A percentile compares a stretch with the other conserved stretches of the same genome.
These are phyloP conservation scores for Channa maculata DNA, from an alignment of 2,113 vertebrate genomes.

Conservation along the genomic window DNA sequence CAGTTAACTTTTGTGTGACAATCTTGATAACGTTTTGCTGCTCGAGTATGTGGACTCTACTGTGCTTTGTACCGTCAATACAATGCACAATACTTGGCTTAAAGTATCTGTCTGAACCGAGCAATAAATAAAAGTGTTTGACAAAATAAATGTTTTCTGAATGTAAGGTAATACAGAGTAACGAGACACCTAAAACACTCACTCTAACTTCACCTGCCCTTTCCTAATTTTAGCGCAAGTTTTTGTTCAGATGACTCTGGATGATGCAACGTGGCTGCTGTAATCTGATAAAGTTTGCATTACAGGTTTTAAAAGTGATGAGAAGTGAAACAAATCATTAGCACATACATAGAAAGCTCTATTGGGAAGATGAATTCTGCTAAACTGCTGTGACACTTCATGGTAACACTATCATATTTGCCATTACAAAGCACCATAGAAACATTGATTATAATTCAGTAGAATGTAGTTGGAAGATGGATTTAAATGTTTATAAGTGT, in stretches of 20 bases:
- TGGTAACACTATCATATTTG: background rate
- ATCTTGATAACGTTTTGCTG: slow-evolving; percentile 29
- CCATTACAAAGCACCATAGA: background rate
- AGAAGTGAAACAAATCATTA: background rate
- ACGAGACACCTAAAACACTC: slow-evolving; percentile 1
- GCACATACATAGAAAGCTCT: background rate
- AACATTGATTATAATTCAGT: slow-evolving; percentile 6
- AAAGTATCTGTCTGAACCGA: background rate
- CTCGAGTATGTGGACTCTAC: slow-evolving; percentile 17
- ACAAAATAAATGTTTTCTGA: slow-evolving; percentile 17
- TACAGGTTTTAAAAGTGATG: background rate
- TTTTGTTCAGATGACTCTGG: slow-evolving; percentile 5
- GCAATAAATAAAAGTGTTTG: slow-evolving; percentile 4
- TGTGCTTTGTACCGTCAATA: background rate
- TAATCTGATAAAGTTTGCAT: background rate
- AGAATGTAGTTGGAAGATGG: background rate
- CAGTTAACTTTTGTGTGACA: slow-evolving; percentile 7
- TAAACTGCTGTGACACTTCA: slow-evolving; percentile 20
- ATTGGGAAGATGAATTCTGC: slow-evolving; percentile 18
- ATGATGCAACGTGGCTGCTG: slow-evolving; percentile 7
- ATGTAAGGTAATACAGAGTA: background rate
- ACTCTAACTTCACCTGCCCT: slow-evolving; percentile 4
- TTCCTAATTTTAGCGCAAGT: slow-evolving; percentile 17
- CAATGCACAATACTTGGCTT: slow-evolving; percentile 12
- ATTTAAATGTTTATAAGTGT: background rate